phyloP scores from a whole-genome alignment of 2,888 invertebrate species.

The Pterobdella sp. region DNA sequence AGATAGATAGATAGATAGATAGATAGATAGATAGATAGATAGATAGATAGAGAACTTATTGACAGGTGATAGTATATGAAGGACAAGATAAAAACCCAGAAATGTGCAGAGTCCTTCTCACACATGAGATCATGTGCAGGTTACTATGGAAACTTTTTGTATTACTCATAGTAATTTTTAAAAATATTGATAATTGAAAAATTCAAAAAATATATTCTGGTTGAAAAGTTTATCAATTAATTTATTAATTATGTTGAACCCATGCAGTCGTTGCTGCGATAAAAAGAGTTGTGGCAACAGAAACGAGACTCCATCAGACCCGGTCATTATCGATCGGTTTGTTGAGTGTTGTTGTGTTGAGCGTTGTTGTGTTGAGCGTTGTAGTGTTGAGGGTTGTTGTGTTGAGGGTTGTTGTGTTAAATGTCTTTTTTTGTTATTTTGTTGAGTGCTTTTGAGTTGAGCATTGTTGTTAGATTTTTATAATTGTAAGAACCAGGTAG shows the following conservation, averaged over 20 bases:
- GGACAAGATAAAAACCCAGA: constrained; percentile 99
- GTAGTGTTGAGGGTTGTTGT: not conserved
- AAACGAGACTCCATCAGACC: not conserved
- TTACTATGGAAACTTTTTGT: too few relatives aligned
- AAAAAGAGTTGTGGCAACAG: constrained; percentile 79
- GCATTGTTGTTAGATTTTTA: too few relatives aligned
- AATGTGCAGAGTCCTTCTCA: constrained; percentile 95
- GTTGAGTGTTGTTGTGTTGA: not conserved
- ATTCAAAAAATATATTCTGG: too few relatives aligned
- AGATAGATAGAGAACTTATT: not conserved
- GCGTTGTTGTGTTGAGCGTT: not conserved
- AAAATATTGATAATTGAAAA: too few relatives aligned
- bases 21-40: not conserved
- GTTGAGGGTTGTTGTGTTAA: not conserved
- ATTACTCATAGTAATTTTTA: too few relatives aligned
- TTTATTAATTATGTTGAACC: constrained; percentile 1
- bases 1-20: not conserved
- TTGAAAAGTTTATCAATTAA: too few relatives aligned
- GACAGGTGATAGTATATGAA: constrained; percentile 95
- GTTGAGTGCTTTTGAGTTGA: not conserved
- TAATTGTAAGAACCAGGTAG: too few relatives aligned
- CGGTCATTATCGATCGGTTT: not conserved
- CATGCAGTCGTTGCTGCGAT: constrained; percentile 90
- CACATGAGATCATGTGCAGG: constrained; percentile 99
- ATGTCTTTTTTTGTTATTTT: not conserved